Base-by-base conservation (phyloP, 1,140 invertebrate genomes). In the Lycorma delicatula region DNA sequence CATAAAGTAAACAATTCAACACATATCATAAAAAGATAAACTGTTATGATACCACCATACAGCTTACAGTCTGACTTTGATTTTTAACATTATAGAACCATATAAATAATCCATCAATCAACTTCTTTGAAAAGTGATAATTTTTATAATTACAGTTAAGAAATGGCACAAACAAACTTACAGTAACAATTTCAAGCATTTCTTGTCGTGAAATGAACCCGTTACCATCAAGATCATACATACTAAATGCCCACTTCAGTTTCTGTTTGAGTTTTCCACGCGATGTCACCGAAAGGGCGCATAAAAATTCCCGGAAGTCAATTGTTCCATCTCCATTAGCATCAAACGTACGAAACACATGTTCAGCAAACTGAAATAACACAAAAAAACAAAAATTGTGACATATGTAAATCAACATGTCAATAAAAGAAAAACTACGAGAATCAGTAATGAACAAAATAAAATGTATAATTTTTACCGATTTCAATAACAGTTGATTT, bases 301-400 rank as follows among this genome's bases (percentile, higher is more conserved):
- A 97, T 20, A 97, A 80, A 74, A 98, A 98, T 78, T 98, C 95
- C 80, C 94, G 85, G 73, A 98, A 98, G 75, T 97, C 93, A 70
- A 98, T 98, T 60, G 93, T 95, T 36, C 94, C 93, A 75, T 98
- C 95, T 53, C 91, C 89, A 72, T 98, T 98, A 27, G 92, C 91
- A 74, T 98, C 95, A 75, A 98, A 98, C 53, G 94, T 97, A 70
- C 94, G 85, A 76, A 98, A 98, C 60, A 98, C 94, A 73, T 98
- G 94, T 74, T 97, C 94, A 68, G 95, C 93, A 82, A 98, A 98
- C 85, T 87, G 70, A 64, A 66, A 64, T 16, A 9, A 34, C 9
- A 9, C 3, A 61, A 58, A 50, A 26, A 38, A 56, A 20, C 47
- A 48, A 28, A 48, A 50, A 53, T 53, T 28, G 34, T 22, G 41